Evolutionary conservation across 2,797 vertebrate genomes (phyloP), one percentile per base, ranked within the genome.

Genomic region (Molossus alvarezi): DNA sequence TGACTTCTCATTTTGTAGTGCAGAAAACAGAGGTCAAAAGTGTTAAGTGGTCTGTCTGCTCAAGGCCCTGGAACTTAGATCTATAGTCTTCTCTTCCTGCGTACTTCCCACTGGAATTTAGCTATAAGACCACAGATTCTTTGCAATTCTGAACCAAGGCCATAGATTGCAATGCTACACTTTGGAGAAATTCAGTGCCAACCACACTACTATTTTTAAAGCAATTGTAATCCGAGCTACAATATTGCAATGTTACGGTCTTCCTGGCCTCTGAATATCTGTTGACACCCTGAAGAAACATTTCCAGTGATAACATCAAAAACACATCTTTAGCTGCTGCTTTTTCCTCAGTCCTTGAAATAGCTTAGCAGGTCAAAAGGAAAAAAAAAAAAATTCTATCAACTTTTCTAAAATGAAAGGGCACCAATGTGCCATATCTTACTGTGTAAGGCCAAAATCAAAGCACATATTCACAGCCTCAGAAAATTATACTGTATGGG

Each of bases 321-420:
- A 79, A 83, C 21, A 45, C 5, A 64, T 82, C 57, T 69, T 94
- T 95, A 75, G 45, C 84, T 92, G 75, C 57, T 92, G 69, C 83
- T 92, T 84, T 95, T 96, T 57, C 95, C 48, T 93, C 89, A 84
- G 65, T 93, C 91, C 88, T 96, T 97, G n/a, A 96, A 97, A 96
- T 62, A 81, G 60, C 51, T 71, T 83, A 94, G 25, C 25, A 80
- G 88, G 10, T 93, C 75, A 95, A 92, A 55, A 95, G 88, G 93
- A 97, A 69, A 58, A 93, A 93, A 81, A 83, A 83, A 89, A 90
- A 93, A 94, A 93, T 62, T 62, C 20, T 21, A 65, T 15, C 79
- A 82, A 85, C 69, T 96, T 69, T 82, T 85, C 33, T 83, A 90
- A 97, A 97, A 80, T 75, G 72, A 92, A 96, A 97, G 91, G 48